Conservation (phyloP, 30 jellyfish, hydroid and myxozoan species). For the Hydractinia echinata region DNA sequence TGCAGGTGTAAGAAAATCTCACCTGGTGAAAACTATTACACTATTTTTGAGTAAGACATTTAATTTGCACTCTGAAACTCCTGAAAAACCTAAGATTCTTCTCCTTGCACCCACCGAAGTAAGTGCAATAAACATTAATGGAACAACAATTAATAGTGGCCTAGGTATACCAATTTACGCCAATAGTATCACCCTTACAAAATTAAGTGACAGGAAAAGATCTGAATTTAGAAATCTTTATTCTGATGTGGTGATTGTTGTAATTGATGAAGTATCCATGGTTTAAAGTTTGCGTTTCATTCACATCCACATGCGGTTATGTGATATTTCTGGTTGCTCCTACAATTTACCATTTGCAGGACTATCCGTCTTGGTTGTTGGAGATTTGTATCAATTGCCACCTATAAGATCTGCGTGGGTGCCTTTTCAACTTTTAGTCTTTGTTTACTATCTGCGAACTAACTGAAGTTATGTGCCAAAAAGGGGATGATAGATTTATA, state of each 20-base stretch:
- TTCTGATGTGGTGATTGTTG: neutral
- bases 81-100: neutral
- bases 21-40: conserved; percentile 4
- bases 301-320: conserved; percentile 24
- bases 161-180: conserved; percentile 15
- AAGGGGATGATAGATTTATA: too few relatives aligned
- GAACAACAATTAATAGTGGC: conserved; percentile 27
- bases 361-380: neutral
- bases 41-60: neutral
- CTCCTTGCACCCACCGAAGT: conserved; percentile 29
- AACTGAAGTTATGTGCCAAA: too few relatives aligned
- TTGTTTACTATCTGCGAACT: too few relatives aligned
- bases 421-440: too few relatives aligned
- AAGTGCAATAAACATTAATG: conserved; percentile 22
- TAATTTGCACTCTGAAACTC: neutral
- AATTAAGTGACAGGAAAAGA: conserved; percentile 6
- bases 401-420: too few relatives aligned
- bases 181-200: neutral
- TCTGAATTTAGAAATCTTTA: too few relatives aligned
- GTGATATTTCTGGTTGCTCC: conserved; percentile 18
- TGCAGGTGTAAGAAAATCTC: conserved; percentile 24
- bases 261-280: conserved; percentile 32
- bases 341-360: conserved; percentile 22
- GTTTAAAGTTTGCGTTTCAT: conserved; percentile 6
- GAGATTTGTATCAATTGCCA: conserved; percentile 16